Percentiles rank a stretch among this genome's conserved stretches.
Evolutionary conservation across 2,797 vertebrate genomes (phyloP).

Genomic region (Pipistrellus kuhlii): DNA sequence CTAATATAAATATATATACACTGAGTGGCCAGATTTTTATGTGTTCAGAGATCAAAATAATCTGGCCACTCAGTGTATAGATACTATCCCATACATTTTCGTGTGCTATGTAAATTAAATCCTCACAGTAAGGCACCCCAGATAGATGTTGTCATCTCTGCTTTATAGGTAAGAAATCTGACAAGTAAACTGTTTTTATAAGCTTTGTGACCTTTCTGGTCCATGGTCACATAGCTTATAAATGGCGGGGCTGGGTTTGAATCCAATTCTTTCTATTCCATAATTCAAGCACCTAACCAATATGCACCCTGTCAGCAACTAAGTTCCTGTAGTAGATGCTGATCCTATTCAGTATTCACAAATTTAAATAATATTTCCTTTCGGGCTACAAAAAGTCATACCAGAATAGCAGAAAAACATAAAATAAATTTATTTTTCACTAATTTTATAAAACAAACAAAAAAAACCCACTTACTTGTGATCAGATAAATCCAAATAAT

Average conservation of each 20-base stretch:
- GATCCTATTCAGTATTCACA: conserved; percentile 21
- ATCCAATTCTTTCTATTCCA: not conserved
- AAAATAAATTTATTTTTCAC: conserved; percentile 38
- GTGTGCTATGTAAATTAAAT: not conserved
- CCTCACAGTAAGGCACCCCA: conserved; percentile 27
- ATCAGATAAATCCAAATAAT: conserved; percentile 92
- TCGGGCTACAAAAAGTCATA: conserved; percentile 38
- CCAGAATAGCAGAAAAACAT: conserved; percentile 4
- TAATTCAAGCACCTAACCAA: not conserved
- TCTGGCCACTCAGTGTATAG: not conserved
- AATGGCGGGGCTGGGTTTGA: not conserved
- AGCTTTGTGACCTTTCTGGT: not conserved
- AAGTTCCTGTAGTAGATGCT: not conserved
- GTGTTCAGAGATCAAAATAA: too few relatives aligned
- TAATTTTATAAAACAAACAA: conserved; percentile 46
- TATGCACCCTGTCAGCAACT: not conserved
- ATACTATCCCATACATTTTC: not conserved
- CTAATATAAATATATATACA: too few relatives aligned
- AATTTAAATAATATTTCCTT: conserved; percentile 47
- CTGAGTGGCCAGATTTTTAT: too few relatives aligned
- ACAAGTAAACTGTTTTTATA: not conserved
- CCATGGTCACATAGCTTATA: not conserved
- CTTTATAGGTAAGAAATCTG: conserved; percentile 51
- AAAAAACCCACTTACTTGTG: conserved; percentile 89
- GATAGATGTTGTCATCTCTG: not conserved